Base-by-base conservation (phyloP, 2,888 invertebrate genomes). In the Pammene aurita region DNA sequence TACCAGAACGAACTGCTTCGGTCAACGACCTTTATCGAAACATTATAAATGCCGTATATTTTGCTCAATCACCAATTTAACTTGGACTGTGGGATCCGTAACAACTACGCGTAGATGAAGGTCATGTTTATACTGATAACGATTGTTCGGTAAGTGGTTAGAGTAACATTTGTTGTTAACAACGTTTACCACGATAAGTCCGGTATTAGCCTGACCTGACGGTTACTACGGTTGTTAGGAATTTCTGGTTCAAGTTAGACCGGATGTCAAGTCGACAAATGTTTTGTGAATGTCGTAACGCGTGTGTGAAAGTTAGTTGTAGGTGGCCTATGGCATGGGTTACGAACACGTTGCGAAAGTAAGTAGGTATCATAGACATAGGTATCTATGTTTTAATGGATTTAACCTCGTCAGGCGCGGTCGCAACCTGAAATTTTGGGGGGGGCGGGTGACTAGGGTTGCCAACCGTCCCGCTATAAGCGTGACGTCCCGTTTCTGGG, bases 1-100 rank as follows among this genome's bases (percentile, higher is more conserved):
- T 71, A 67, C 67, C 57, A 60, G 69, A 64, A 38, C n/a, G 18
- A 67, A 58, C 66, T 55, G 55, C 52, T 18, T 48, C 41, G 65
- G 57, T 57, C 67, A 70, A 58, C 48, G 61, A 62, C 62, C 70
- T 13, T 56, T 2, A 50, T 26, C 34, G 44, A 14, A 35, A 57
- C 38, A 41, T 63, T 44, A 44, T 14, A 62, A 46, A 50, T 66
- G 38, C n/a, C 50, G 18, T 35, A 7, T 34, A 54, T 34, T 34
- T 34, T 34, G 13, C 4, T 0, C 46, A 34, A 18, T 5, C 4
- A 50, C 50, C 34, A 48, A 35, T 35, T 10, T 26, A 50, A 50
- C 50, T 26, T 18, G 26, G 10, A 11, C 6, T 7, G 16, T 0
- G n/a, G 16, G 48, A 18, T 9, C 13, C 18, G 5, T 6, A 1